Percentiles rank a stretch among this genome's conserved stretches.
Evolutionary conservation across 2,888 invertebrate genomes (phyloP).

Genomic region (Amaurobius ferox): DNA sequence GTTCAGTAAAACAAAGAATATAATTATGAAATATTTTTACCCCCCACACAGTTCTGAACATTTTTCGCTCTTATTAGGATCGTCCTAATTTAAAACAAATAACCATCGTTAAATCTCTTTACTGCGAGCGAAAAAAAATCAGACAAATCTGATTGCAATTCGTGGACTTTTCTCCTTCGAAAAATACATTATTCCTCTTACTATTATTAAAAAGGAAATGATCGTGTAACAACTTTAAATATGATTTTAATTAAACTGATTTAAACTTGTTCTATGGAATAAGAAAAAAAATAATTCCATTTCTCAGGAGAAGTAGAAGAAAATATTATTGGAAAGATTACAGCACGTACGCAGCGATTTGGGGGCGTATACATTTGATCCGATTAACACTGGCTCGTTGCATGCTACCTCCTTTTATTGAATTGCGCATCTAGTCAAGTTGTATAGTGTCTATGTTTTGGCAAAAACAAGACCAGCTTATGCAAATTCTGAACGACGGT

Average conservation of each 20-base stretch:
- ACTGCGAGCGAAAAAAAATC: no score
- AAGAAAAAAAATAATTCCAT: not conserved
- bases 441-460: not conserved
- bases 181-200: no score
- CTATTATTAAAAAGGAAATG: no score
- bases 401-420: not conserved
- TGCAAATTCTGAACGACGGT: constrained; percentile 32
- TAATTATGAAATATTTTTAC: no score
- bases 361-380: constrained; percentile 46
- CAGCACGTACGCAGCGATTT: constrained; percentile 15
- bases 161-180: no score
- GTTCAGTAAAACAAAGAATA: no score
- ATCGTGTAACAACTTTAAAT: not conserved
- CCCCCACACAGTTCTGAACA: no score
- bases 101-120: no score
- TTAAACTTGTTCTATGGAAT: not conserved
- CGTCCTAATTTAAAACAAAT: no score
- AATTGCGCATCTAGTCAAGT: constrained; percentile 19
- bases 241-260: constrained; percentile 9
- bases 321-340: constrained; percentile 21
- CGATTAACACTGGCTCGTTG: constrained; percentile 40
- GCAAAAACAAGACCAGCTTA: constrained; percentile 34
- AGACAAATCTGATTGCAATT: no score
- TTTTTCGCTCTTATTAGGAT: no score
- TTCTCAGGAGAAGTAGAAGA: not conserved